Percentiles rank a stretch among this genome's conserved stretches.
phyloP scores from a whole-genome alignment of 2,888 invertebrate species.

The Eurois occulta region DNA sequence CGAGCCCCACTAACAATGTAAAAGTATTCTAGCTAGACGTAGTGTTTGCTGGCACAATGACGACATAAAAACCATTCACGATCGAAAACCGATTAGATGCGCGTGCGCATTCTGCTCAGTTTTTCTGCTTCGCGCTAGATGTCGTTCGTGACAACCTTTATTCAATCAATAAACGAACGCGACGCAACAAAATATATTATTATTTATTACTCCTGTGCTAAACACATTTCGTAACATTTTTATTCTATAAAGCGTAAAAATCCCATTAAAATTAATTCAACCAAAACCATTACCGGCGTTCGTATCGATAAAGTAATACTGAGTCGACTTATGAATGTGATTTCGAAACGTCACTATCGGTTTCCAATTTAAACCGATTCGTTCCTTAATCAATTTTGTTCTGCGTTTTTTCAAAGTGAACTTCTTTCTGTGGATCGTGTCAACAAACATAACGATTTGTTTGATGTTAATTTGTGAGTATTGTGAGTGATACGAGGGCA shows the following conservation, averaged over 20 bases:
- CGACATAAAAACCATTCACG: constrained; percentile 66
- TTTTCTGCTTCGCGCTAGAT: constrained; percentile 78
- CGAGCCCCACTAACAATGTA: constrained; percentile 57
- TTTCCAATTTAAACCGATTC: constrained; percentile 91
- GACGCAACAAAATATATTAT: constrained; percentile 71
- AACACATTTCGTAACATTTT: constrained; percentile 89
- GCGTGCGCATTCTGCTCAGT: constrained; percentile 81
- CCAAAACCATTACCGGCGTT: constrained; percentile 89
- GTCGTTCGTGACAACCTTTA: constrained; percentile 76
- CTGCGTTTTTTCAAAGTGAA: constrained; percentile 86
- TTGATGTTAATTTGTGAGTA: constrained; percentile 81
- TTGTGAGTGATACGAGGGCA: constrained; percentile 70
- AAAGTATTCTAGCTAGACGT: constrained; percentile 56
- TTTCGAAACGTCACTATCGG: constrained; percentile 90
- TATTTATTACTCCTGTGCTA: constrained; percentile 86
- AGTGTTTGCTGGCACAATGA: constrained; percentile 55
- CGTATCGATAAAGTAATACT: constrained; percentile 90
- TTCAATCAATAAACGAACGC: constrained; percentile 68
- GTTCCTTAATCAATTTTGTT: constrained; percentile 90
- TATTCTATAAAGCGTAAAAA: constrained; percentile 90
- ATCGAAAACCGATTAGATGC: constrained; percentile 77
- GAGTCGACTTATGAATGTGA: constrained; percentile 90
- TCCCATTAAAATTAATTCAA: constrained; percentile 90
- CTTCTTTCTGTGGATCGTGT: constrained; percentile 83
- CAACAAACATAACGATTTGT: constrained; percentile 82